A percentile compares a stretch with the other conserved stretches of the same genome.
These are phyloP conservation scores for Athripsodes cinereus DNA, from an alignment of 2,888 invertebrate genomes.

Conservation along the genomic window DNA sequence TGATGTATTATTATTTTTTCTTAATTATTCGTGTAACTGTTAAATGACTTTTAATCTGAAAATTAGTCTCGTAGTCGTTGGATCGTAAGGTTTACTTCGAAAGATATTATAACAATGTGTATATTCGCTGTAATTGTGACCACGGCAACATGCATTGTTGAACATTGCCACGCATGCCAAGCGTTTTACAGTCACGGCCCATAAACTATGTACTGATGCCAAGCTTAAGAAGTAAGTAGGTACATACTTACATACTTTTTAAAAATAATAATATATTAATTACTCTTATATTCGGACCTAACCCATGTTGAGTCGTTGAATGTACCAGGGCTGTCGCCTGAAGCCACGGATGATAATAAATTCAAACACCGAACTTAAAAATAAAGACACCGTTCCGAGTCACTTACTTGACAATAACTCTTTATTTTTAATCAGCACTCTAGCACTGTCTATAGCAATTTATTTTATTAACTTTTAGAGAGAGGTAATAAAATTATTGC, in stretches of 20 bases:
- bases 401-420: too few species aligned
- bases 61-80: too few species aligned
- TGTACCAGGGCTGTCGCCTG: background rate
- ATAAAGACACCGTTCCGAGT: background rate
- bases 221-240: slow-evolving; percentile 18
- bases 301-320: too few species aligned
- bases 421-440: too few species aligned
- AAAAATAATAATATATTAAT: slow-evolving; percentile 3
- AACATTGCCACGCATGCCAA: slow-evolving; percentile 13
- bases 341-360: background rate
- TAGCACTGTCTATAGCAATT: too few species aligned
- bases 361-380: background rate
- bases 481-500: too few species aligned
- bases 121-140: background rate
- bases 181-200: slow-evolving; percentile 20
- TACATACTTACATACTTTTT: background rate
- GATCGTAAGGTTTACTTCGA: too few species aligned
- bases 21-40: background rate
- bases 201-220: slow-evolving; percentile 24
- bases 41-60: background rate
- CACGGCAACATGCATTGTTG: background rate
- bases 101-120: too few species aligned
- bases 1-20: too few species aligned
- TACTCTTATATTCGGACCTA: slow-evolving; percentile 12
- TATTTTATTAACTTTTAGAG: too few species aligned